Percentiles rank a stretch among this genome's conserved stretches.
Conservation (phyloP, 92 coral and sea anemone genomes). For the Porites cylindrica region DNA sequence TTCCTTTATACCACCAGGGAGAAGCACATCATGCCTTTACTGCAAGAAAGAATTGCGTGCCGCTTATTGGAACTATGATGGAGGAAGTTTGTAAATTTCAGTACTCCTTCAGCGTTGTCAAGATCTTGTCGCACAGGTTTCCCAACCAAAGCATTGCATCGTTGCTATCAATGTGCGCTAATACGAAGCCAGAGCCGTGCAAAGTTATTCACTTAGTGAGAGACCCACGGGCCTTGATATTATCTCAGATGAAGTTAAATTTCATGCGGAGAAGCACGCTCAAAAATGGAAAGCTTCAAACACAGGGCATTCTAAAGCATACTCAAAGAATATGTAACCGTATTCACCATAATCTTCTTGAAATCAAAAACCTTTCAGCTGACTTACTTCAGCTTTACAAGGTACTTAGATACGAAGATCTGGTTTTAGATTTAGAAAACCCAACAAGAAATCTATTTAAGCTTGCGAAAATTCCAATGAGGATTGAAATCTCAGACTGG, state of each 20-base stretch:
- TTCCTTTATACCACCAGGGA: conserved; percentile 48
- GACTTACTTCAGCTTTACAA: conserved; percentile 36
- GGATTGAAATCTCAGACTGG: conserved; percentile 33
- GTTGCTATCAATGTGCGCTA: conserved; percentile 22
- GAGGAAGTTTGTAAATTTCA: conserved; percentile 50
- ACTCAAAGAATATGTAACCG: conserved; percentile 47
- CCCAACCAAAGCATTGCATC: conserved; percentile 37
- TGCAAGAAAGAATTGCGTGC: conserved; percentile 24
- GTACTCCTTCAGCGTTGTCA: conserved; percentile 40
- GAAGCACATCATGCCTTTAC: conserved; percentile 1
- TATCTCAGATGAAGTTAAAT: conserved; percentile 36
- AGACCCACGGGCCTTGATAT: conserved; percentile 74
- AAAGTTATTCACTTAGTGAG: conserved; percentile 66
- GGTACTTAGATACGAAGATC: conserved; percentile 66
- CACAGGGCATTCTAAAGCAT: not conserved
- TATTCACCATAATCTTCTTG: conserved; percentile 32
- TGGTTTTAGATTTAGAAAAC: conserved; percentile 24
- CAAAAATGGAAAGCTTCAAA: not conserved
- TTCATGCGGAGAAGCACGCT: conserved; percentile 4
- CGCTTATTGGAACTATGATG: conserved; percentile 35
- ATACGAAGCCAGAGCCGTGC: not conserved
- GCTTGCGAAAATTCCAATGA: conserved; percentile 40
- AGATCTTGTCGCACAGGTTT: conserved; percentile 32
- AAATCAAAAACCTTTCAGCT: conserved; percentile 17
- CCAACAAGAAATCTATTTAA: conserved; percentile 42